Percentiles rank a stretch among this genome's conserved stretches.
Conservation (phyloP, 2,113 vertebrate species). For the Trogon melanurus region DNA sequence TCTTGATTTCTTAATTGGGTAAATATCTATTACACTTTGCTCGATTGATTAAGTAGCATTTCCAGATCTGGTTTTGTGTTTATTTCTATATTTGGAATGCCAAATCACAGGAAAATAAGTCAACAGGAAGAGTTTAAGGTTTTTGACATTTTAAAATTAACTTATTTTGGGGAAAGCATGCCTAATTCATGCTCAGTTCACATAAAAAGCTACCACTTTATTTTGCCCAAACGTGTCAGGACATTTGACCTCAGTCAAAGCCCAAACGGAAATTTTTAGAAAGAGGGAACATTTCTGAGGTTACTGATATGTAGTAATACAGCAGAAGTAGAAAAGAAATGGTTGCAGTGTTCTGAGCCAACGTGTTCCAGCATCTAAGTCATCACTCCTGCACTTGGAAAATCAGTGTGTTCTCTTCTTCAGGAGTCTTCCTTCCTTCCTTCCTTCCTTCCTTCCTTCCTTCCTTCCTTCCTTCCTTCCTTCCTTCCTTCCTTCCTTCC, state of each 20-base stretch:
- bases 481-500: not conserved
- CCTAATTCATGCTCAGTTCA: not conserved
- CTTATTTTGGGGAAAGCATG: not conserved
- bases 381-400: not conserved
- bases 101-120: not conserved
- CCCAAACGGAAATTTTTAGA: not conserved
- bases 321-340: not conserved
- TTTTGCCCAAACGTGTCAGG: not conserved
- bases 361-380: not conserved
- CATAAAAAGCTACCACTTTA: not conserved
- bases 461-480: not conserved
- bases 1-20: slow-evolving; percentile 5
- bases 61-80: not conserved
- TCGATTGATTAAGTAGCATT: not conserved
- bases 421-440: not conserved
- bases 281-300: not conserved
- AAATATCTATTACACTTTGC: not conserved
- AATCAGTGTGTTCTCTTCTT: not conserved
- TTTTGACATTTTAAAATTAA: not conserved
- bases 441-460: not conserved
- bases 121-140: not conserved
- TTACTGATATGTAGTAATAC: not conserved
- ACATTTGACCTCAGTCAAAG: not conserved
- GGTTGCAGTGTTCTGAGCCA: not conserved
- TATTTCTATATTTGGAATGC: not conserved